Conservation (phyloP, 2,888 invertebrate species). For the Agapostemon virescens region DNA sequence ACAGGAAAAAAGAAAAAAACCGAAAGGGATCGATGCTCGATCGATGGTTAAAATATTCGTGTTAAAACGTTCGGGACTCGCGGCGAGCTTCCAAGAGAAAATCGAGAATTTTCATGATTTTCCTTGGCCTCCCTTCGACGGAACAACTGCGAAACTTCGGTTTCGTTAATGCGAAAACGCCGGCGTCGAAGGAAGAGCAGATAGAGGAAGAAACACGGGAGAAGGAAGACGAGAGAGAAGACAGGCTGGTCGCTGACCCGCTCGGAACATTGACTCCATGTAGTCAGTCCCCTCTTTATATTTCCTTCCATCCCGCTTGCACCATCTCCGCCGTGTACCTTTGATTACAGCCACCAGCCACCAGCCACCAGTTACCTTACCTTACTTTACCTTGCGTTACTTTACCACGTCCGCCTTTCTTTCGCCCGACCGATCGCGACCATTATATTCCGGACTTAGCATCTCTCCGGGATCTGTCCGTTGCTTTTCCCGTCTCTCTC, state of each 20-base stretch:
- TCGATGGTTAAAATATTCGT: too few species aligned
- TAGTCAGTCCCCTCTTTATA: conserved; percentile 78
- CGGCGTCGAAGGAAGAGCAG: conserved; percentile 45
- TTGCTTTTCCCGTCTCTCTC: conserved; percentile 11
- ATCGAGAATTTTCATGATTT: neutral
- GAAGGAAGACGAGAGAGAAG: conserved; percentile 62
- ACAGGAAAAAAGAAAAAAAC: too few species aligned
- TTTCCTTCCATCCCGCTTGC: conserved; percentile 70
- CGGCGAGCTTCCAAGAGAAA: neutral
- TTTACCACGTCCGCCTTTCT: conserved; percentile 58
- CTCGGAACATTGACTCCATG: conserved; percentile 80
- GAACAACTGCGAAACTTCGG: conserved; percentile 25
- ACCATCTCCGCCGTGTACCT: conserved; percentile 65
- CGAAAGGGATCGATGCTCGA: too few species aligned
- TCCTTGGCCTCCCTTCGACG: neutral
- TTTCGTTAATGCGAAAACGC: conserved; percentile 44
- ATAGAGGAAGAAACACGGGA: conserved; percentile 41
- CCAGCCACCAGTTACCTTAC: conserved; percentile 69
- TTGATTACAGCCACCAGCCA: conserved; percentile 69
- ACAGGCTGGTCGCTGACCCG: conserved; percentile 79
- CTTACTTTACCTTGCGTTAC: conserved; percentile 62
- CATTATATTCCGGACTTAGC: conserved; percentile 37
- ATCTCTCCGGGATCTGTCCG: conserved; percentile 4
- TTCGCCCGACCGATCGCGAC: conserved; percentile 41
- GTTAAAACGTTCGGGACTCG: too few species aligned